Evolutionary conservation across 2,888 invertebrate species (phyloP).

Genomic region (Bombylius discolor): DNA sequence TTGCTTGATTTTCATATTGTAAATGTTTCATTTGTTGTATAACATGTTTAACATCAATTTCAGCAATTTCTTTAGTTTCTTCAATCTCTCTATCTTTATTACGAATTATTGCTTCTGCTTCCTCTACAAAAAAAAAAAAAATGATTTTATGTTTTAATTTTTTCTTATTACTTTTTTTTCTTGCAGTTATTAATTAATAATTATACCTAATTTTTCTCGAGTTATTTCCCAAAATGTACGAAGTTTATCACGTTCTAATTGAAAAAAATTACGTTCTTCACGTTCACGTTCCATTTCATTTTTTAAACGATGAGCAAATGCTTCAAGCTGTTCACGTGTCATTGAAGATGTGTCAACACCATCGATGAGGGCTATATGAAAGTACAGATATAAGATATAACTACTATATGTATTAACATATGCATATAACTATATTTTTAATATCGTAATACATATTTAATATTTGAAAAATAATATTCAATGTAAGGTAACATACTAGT

Average conservation of each 20-base stretch:
- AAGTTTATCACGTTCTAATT: slow-evolving; percentile 86
- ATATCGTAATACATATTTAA: too few species aligned
- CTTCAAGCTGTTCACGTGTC: slow-evolving; percentile 84
- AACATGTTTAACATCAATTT: slow-evolving; percentile 73
- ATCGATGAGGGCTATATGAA: slow-evolving; percentile 53
- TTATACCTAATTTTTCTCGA: slow-evolving; percentile 66
- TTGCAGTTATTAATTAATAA: slow-evolving; percentile 5
- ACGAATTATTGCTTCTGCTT: slow-evolving; percentile 39
- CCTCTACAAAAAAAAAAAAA: slow-evolving; percentile 21
- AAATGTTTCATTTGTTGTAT: slow-evolving; percentile 89
- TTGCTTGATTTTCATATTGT: slow-evolving; percentile 80
- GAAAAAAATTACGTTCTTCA: slow-evolving; percentile 91
- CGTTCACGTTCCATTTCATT: slow-evolving; percentile 88
- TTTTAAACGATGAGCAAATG: slow-evolving; percentile 70
- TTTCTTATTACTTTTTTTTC: not conserved
- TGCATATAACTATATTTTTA: too few species aligned
- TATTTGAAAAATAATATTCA: too few species aligned
- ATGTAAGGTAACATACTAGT: too few species aligned
- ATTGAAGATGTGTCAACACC: slow-evolving; percentile 85
- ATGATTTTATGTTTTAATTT: not conserved
- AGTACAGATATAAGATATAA: too few species aligned
- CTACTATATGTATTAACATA: too few species aligned
- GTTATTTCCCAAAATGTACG: slow-evolving; percentile 94
- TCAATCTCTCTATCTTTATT: slow-evolving; percentile 80
- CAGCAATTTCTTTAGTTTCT: slow-evolving; percentile 74